phyloP scores from a whole-genome alignment of 2,888 invertebrate species.

The Dione juno region DNA sequence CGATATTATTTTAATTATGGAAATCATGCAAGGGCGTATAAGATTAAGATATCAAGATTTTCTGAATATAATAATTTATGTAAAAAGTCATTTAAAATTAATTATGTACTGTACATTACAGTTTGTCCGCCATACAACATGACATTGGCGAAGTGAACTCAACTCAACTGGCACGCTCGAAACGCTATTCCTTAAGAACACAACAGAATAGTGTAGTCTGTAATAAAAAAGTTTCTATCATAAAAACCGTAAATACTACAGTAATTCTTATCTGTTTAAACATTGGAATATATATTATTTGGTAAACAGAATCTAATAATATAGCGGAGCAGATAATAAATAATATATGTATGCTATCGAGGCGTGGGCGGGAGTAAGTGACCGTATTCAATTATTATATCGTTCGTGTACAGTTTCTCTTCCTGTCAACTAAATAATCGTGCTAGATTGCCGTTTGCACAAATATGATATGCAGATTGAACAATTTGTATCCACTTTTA shows the following conservation, averaged over 20 bases:
- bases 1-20: neutral
- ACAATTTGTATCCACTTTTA: neutral
- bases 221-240: neutral
- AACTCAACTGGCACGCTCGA: too few relatives aligned
- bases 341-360: neutral
- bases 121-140: too few relatives aligned
- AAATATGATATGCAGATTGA: conserved; percentile 2
- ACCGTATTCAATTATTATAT: conserved; percentile 20
- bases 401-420: conserved; percentile 16
- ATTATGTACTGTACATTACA: too few relatives aligned
- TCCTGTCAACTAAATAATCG: conserved; percentile 10
- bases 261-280: neutral
- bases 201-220: too few relatives aligned
- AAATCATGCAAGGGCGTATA: neutral
- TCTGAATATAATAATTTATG: too few relatives aligned
- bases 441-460: neutral
- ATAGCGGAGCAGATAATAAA: neutral
- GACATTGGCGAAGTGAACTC: too few relatives aligned
- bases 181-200: too few relatives aligned
- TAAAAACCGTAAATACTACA: neutral
- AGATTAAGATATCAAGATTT: too few relatives aligned
- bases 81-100: too few relatives aligned
- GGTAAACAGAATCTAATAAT: neutral
- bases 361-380: conserved; percentile 21
- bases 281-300: neutral